These are phyloP conservation scores for Syngnathoides biaculeatus DNA, from an alignment of 2,113 vertebrate species.

Conservation along the genomic window DNA sequence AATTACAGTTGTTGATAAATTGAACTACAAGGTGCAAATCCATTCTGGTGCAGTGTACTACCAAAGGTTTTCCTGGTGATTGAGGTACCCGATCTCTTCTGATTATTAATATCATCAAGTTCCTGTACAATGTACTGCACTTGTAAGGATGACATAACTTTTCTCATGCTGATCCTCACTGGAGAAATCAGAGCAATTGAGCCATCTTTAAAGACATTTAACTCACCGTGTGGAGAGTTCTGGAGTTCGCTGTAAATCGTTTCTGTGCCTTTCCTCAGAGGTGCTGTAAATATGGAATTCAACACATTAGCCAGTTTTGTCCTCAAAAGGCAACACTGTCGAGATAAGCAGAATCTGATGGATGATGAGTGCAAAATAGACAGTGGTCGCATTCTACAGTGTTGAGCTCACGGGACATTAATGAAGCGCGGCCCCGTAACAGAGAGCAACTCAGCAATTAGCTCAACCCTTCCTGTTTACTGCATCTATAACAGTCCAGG, in stretches of 20 bases:
- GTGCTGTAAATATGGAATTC: conserved; percentile 50
- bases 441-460: conserved; percentile 37
- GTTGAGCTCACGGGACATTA: conserved; percentile 8
- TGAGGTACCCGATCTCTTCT: no score
- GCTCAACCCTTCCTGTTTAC: conserved; percentile 75
- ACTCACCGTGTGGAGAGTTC: conserved; percentile 65
- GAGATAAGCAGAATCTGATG: conserved; percentile 17
- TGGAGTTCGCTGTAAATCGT: conserved; percentile 77
- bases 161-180: no score
- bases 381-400: conserved; percentile 7
- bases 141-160: no score
- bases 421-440: conserved; percentile 20
- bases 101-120: no score
- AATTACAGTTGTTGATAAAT: background rate
- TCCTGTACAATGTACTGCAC: background rate
- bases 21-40: no score
- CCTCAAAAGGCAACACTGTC: conserved; percentile 29
- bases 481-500: conserved; percentile 18
- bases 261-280: conserved; percentile 70
- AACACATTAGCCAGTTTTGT: conserved; percentile 27
- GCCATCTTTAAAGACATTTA: conserved; percentile 2
- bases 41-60: background rate
- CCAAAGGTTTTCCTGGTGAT: background rate
- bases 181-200: background rate
- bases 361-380: conserved; percentile 16